These are phyloP conservation scores for Trematocara marginatum DNA, from an alignment of 2,113 vertebrate genomes.

Conservation along the genomic window DNA sequence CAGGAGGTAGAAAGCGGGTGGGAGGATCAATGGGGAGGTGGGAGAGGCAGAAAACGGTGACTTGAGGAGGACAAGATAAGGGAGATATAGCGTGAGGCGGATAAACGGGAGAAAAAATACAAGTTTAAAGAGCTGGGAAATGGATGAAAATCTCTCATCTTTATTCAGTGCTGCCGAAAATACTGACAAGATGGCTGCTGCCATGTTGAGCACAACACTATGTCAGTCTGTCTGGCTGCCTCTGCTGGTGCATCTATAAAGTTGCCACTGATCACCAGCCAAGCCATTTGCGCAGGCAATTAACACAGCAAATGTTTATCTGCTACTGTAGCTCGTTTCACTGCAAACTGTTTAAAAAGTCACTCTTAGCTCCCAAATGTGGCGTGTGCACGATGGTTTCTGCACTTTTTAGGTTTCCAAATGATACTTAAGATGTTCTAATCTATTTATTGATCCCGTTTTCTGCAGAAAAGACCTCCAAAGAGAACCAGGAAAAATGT, in stretches of 20 bases:
- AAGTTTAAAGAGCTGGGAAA: neutral
- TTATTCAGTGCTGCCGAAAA: constrained; percentile 8
- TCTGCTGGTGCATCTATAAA: constrained; percentile 38
- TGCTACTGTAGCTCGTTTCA: neutral
- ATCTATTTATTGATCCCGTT: neutral
- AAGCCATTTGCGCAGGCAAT: constrained; percentile 43
- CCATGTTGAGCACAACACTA: constrained; percentile 9
- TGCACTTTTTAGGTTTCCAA: neutral
- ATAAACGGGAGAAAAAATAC: neutral
- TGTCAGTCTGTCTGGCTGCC: constrained; percentile 8
- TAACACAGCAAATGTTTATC: constrained; percentile 38
- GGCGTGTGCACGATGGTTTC: neutral
- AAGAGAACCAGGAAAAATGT: constrained; percentile 3
- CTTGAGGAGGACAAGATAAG: neutral
- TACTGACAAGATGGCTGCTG: constrained; percentile 50
- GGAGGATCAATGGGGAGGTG: neutral
- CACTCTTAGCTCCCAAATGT: neutral
- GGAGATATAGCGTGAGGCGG: neutral
- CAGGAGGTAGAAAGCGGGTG: neutral
- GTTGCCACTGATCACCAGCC: constrained; percentile 29
- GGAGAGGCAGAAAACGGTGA: neutral
- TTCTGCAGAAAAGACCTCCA: neutral
- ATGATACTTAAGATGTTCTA: neutral
- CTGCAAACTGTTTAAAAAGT: neutral
- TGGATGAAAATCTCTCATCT: neutral